phyloP scores from a whole-genome alignment of 2,888 invertebrate species.

The Pharmacophagus antenor region DNA sequence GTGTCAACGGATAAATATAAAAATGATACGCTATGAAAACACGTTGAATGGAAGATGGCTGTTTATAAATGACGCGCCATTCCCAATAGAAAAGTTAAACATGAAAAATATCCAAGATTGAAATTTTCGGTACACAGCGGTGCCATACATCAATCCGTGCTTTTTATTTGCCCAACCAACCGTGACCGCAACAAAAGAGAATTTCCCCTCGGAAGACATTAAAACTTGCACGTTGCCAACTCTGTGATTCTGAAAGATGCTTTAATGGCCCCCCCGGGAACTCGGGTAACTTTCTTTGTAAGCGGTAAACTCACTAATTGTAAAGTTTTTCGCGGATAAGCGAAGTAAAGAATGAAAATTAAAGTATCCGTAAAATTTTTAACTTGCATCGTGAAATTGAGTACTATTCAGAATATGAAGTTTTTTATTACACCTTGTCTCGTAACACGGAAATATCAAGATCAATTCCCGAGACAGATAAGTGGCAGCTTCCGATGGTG shows the following conservation, averaged over 20 bases:
- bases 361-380: slow-evolving; percentile 6
- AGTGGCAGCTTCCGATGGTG: too few species aligned
- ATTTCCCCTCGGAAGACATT: slow-evolving; percentile 56
- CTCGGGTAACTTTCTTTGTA: slow-evolving; percentile 50
- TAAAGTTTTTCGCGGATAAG: slow-evolving; percentile 44
- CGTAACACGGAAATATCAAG: too few species aligned
- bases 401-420: too few species aligned
- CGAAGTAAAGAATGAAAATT: slow-evolving; percentile 27
- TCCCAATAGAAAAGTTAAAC: slow-evolving; percentile 12
- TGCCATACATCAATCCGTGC: slow-evolving; percentile 39
- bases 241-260: slow-evolving; percentile 46
- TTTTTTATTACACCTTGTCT: too few species aligned
- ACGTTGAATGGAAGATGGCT: neutral
- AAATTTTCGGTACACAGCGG: slow-evolving; percentile 17
- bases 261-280: slow-evolving; percentile 52
- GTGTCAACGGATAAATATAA: slow-evolving; percentile 9
- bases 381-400: too few species aligned
- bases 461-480: too few species aligned
- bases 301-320: slow-evolving; percentile 57
- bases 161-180: slow-evolving; percentile 48
- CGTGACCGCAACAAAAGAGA: slow-evolving; percentile 55
- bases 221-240: slow-evolving; percentile 62
- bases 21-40: neutral
- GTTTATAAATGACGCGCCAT: slow-evolving; percentile 8
- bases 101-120: slow-evolving; percentile 26